Conservation (phyloP, 2,888 invertebrate species). For the Troides aeacus region DNA sequence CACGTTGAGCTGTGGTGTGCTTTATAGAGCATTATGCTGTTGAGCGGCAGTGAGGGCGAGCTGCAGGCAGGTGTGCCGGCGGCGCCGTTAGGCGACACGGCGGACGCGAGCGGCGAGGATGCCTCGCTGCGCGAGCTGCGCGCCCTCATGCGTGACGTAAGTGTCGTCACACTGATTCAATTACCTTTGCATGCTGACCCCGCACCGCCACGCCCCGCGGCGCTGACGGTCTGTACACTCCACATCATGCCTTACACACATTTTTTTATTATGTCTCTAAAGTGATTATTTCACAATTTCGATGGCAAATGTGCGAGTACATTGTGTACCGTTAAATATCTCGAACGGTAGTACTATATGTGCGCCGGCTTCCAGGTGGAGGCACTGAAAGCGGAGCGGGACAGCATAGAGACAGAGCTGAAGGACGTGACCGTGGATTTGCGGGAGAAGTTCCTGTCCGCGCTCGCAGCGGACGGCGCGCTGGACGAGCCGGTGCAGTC, state of each 20-base stretch:
- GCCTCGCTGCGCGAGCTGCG: slow-evolving; percentile 81
- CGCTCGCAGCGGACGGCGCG: slow-evolving; percentile 91
- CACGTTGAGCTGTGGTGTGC: too few relatives aligned
- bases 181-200: too few relatives aligned
- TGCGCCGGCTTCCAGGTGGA: slow-evolving; percentile 79
- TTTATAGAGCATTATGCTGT: slow-evolving; percentile 86
- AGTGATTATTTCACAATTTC: too few relatives aligned
- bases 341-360: background rate
- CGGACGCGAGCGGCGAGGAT: slow-evolving; percentile 78
- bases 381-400: slow-evolving; percentile 92
- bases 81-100: slow-evolving; percentile 71
- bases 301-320: background rate
- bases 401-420: slow-evolving; percentile 88
- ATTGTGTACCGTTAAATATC: background rate
- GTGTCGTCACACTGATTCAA: background rate
- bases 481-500: slow-evolving; percentile 91
- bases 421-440: slow-evolving; percentile 85
- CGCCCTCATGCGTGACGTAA: slow-evolving; percentile 84
- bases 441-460: slow-evolving; percentile 88
- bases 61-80: slow-evolving; percentile 86
- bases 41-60: slow-evolving; percentile 87
- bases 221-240: background rate
- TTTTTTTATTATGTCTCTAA: background rate
- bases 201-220: too few relatives aligned
- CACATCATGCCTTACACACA: background rate